phyloP scores from a whole-genome alignment of 2,113 vertebrate species.

The Rana temporaria region DNA sequence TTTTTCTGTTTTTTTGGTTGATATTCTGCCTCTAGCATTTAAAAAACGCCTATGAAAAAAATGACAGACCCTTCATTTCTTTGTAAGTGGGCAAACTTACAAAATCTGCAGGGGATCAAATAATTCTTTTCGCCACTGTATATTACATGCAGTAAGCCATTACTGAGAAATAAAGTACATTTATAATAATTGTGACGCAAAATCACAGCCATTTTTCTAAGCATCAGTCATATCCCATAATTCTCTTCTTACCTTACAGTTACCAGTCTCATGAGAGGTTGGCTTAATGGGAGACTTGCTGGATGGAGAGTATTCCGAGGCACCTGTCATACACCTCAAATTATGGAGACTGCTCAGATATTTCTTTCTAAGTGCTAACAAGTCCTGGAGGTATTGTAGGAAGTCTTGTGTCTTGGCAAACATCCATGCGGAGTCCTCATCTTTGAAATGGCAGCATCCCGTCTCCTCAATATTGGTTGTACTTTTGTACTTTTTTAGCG shows the following conservation, averaged over 20 bases:
- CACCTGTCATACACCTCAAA: constrained; percentile 70
- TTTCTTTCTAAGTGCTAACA: constrained; percentile 87
- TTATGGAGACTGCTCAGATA: constrained; percentile 83
- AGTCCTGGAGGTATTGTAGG: constrained; percentile 89
- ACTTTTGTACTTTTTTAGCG: constrained; percentile 87
- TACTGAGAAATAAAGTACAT: no score
- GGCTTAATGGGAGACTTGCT: constrained; percentile 69
- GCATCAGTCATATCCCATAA: no score
- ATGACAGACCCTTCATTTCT: no score
- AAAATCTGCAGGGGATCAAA: no score
- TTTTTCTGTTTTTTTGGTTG: no score
- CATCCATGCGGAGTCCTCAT: constrained; percentile 89
- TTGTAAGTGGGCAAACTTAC: no score
- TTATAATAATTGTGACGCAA: no score
- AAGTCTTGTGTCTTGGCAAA: constrained; percentile 90
- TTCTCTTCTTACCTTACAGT: constrained; percentile 69
- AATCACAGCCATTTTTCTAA: no score
- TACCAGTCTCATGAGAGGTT: constrained; percentile 62
- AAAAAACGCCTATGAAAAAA: no score
- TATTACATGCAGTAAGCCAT: no score
- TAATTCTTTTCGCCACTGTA: no score
- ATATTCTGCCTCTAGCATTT: no score
- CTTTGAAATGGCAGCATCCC: constrained; percentile 75
- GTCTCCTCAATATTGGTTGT: constrained; percentile 79
- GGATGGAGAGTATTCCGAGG: constrained; percentile 63